Evolutionary conservation across 2,113 vertebrate species (phyloP).

Genomic region (Numenius arquata): DNA sequence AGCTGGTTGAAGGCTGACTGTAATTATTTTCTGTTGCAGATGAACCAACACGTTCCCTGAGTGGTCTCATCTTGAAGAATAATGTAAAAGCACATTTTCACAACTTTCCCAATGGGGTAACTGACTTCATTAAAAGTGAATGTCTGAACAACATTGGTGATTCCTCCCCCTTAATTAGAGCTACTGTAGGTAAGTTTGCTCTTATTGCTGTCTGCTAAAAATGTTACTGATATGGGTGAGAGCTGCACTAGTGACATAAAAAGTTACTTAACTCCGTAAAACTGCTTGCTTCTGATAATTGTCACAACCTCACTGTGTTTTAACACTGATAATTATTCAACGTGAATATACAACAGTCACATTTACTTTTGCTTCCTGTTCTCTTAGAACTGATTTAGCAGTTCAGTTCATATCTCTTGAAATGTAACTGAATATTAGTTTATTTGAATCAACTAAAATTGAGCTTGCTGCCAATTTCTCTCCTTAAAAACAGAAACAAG

Average conservation of each 20-base stretch:
- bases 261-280: neutral
- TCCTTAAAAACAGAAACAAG: neutral
- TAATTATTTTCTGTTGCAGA: constrained; percentile 76
- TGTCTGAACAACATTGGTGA: no score
- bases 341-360: neutral
- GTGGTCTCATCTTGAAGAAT: no score
- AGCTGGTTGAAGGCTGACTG: neutral
- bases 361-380: neutral
- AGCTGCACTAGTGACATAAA: neutral
- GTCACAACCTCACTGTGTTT: neutral
- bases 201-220: no score
- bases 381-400: neutral
- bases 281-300: neutral
- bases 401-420: neutral
- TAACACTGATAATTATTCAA: neutral
- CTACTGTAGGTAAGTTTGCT: no score
- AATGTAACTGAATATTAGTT: neutral
- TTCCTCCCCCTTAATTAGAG: no score
- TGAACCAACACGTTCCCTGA: no score
- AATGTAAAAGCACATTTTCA: no score
- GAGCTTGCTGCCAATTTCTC: neutral
- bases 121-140: no score
- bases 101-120: no score
- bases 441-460: neutral
- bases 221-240: neutral